Conservation (phyloP, 1,140 invertebrate species). For the Calliphora vicina region DNA sequence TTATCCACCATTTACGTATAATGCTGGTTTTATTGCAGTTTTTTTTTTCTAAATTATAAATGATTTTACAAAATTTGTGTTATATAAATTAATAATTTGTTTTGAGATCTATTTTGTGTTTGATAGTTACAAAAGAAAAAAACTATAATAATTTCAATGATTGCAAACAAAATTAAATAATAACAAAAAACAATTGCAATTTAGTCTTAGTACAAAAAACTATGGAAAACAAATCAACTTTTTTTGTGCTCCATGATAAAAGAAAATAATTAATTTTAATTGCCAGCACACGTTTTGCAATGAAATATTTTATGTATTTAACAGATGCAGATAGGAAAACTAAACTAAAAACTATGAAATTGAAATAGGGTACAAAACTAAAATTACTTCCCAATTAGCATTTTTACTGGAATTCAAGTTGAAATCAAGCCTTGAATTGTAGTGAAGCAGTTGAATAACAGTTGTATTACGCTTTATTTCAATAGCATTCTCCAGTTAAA, state of each 20-base stretch:
- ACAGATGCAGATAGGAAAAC: neutral
- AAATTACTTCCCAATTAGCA: too few relatives aligned
- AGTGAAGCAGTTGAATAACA: too few relatives aligned
- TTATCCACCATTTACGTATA: too few relatives aligned
- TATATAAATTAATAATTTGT: neutral
- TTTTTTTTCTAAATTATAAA: too few relatives aligned
- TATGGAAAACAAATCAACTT: neutral
- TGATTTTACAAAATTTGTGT: neutral
- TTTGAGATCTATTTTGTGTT: too few relatives aligned
- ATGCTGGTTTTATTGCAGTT: too few relatives aligned
- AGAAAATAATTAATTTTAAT: neutral
- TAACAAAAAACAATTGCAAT: neutral
- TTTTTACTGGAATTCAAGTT: too few relatives aligned
- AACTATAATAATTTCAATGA: neutral
- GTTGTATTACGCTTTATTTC: too few relatives aligned
- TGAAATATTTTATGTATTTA: neutral
- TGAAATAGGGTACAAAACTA: too few relatives aligned
- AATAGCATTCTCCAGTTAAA: too few relatives aligned
- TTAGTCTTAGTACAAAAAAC: neutral
- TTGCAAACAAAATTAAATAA: neutral
- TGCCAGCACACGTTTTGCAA: neutral
- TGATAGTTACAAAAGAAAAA: neutral
- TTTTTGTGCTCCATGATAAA: neutral
- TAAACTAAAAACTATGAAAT: too few relatives aligned
- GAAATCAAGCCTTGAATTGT: too few relatives aligned